Evolutionary conservation across 23 tunicate species (phyloP), one percentile per base, ranked within the genome.

Genomic region (Aplidium turbinatum): DNA sequence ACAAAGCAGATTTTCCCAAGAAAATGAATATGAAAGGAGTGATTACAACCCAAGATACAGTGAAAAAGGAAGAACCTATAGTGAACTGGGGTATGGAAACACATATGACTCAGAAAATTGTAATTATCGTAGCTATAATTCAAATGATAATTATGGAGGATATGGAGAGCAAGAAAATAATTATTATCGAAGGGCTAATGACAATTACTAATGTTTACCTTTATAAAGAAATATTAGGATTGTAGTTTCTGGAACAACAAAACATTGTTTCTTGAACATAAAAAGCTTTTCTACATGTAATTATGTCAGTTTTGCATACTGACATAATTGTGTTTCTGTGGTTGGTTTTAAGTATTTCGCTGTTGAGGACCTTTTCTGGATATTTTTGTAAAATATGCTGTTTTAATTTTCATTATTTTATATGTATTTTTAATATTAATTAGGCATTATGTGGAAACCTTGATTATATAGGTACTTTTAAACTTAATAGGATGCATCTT

Each of bases 31-130:
- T 48, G 34, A 46, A 2, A 58, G 72, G 28, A 30, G 58, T 72
- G 39, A 40, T 48, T 45, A 18, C 2, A 13, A 47, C n/a, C n/a
- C n/a, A 47, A 72, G 82, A 47, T 77, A 77, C 50, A 47, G 63
- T 0, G 47, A 39, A 34, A 13, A 19, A 46, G 50, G 67, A 31
- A 23, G 70, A 57, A 47, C 61, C 23, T 80, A 80, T 56, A 67
- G 67, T 16, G 24, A 7, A 22, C 25, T 35, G n/a, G 76, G 68
- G 2, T 19, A 18, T 31, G 38, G 51, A 31, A 24, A 53, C 5
- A 57, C 38, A 9, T 51, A 22, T 18, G 26, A 20, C 22, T 55
- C 13, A 6, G 22, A 20, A 55, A 20, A 22, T 55, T 16, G 48
- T 42, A 42, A 13, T 42, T 42, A 42, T 13, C 13, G 48, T 42